Evolutionary conservation across 2,113 vertebrate species (phyloP).

Genomic region (Neogobius melanostomus): DNA sequence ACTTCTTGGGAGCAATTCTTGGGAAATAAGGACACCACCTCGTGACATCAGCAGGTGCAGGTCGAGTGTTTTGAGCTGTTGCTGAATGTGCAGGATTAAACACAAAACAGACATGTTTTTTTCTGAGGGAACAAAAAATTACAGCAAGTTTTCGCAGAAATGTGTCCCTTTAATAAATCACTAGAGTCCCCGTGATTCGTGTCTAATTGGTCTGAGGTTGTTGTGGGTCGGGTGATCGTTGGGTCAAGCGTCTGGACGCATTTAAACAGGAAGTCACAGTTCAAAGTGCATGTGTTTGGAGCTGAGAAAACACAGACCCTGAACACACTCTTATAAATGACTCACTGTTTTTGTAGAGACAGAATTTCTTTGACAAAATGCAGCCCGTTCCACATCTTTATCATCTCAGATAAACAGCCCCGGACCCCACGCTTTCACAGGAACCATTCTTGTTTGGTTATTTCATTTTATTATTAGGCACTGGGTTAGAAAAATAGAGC

Average conservation of each 20-base stretch:
- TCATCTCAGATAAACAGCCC: not conserved
- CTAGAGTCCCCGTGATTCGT: not conserved
- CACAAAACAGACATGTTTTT: no score
- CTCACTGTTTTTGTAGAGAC: constrained; percentile 2
- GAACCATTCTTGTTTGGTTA: no score
- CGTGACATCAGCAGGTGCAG: no score
- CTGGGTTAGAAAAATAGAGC: no score
- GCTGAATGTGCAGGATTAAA: no score
- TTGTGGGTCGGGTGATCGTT: not conserved
- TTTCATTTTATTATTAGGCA: no score
- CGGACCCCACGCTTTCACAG: no score
- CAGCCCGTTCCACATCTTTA: not conserved
- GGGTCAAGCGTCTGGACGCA: constrained; percentile 12
- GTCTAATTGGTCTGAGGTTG: not conserved
- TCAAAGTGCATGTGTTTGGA: constrained; percentile 42
- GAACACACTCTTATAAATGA: not conserved
- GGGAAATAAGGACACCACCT: no score
- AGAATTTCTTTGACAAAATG: not conserved
- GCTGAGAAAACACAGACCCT: constrained; percentile 40
- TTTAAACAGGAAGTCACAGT: constrained; percentile 34
- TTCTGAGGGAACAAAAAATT: not conserved
- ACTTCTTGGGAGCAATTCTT: no score
- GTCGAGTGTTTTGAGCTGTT: no score
- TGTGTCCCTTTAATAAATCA: no score
- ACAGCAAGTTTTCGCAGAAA: not conserved